These are phyloP conservation scores for Agrochola litura DNA, from an alignment of 2,888 invertebrate genomes.

Conservation along the genomic window DNA sequence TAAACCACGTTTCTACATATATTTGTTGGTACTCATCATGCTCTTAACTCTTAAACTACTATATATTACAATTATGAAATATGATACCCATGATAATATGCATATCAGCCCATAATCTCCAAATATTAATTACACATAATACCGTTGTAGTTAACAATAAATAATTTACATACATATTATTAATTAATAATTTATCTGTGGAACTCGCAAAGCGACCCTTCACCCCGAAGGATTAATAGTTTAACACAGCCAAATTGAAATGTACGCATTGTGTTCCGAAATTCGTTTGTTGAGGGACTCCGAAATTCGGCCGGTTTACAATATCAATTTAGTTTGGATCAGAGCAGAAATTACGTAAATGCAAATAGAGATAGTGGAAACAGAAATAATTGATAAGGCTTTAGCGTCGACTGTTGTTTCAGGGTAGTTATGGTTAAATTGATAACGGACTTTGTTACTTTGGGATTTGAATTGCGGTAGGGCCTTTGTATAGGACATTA, in stretches of 20 bases:
- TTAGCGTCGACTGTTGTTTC: slow-evolving; percentile 52
- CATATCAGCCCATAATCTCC: slow-evolving; percentile 48
- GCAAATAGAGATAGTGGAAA: slow-evolving; percentile 67
- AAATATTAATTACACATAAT: slow-evolving; percentile 63
- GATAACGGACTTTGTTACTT: slow-evolving; percentile 53
- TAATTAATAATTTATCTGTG: slow-evolving; percentile 69
- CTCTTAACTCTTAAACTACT: neutral
- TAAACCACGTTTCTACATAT: neutral
- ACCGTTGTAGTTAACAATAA: slow-evolving; percentile 56
- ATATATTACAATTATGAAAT: neutral
- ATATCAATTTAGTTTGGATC: slow-evolving; percentile 74
- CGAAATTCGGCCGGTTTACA: slow-evolving; percentile 64
- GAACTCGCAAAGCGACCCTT: slow-evolving; percentile 53
- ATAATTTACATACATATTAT: slow-evolving; percentile 67
- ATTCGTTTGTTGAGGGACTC: slow-evolving; percentile 33
- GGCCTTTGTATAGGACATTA: slow-evolving; percentile 22
- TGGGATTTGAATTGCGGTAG: slow-evolving; percentile 38
- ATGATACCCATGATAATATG: slow-evolving; percentile 15
- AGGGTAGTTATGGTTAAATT: slow-evolving; percentile 45
- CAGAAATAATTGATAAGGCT: slow-evolving; percentile 69
- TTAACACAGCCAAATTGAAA: slow-evolving; percentile 67
- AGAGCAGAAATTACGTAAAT: slow-evolving; percentile 65
- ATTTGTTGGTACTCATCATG: neutral
- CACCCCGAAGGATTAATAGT: slow-evolving; percentile 65
- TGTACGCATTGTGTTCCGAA: slow-evolving; percentile 51